phyloP scores from a whole-genome alignment of 2,113 vertebrate species.

The Mirza zaza region DNA sequence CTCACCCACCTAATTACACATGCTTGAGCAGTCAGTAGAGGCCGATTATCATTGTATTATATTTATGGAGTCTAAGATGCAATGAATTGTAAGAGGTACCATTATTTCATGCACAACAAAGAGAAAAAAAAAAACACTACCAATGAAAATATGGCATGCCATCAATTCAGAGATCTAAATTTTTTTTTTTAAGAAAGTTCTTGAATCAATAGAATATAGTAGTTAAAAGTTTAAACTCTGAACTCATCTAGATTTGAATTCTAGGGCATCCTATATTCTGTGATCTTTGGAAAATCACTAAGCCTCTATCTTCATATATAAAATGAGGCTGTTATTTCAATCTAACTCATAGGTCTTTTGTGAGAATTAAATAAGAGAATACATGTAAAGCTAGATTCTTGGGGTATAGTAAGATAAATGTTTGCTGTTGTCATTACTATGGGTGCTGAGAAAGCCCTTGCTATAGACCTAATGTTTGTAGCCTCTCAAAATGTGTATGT shows the following conservation, averaged over 20 bases:
- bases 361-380: neutral
- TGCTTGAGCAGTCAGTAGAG: slow-evolving; percentile 1
- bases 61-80: slow-evolving; percentile 16
- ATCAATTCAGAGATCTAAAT: slow-evolving; percentile 1
- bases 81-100: neutral
- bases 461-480: neutral
- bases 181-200: neutral
- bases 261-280: neutral
- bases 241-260: neutral
- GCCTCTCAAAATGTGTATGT: neutral
- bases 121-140: neutral
- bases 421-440: neutral
- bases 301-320: neutral
- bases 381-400: neutral
- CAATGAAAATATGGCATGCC: neutral
- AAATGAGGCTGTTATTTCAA: neutral
- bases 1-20: slow-evolving; percentile 1
- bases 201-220: neutral
- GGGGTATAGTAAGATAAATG: neutral
- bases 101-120: slow-evolving; percentile 35
- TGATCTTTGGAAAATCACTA: neutral
- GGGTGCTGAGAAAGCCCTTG: neutral
- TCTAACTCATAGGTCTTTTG: neutral
- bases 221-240: slow-evolving; percentile 19
- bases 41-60: slow-evolving; percentile 37